phyloP scores from a whole-genome alignment of 2,113 vertebrate species.

The Leptobrachium leishanense region DNA sequence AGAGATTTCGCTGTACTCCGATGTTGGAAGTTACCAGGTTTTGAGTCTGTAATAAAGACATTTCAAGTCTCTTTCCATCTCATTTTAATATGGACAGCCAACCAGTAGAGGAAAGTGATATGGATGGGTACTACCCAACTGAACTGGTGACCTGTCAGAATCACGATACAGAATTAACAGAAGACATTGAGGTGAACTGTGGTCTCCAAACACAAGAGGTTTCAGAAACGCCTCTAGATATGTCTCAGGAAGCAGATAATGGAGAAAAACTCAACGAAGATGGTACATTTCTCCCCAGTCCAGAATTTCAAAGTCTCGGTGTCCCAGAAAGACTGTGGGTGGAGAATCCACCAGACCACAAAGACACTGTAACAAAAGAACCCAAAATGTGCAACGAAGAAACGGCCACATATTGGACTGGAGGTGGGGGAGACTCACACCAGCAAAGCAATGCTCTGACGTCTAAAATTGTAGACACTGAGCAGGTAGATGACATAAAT shows the following conservation, averaged over 20 bases:
- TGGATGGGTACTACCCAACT: not conserved
- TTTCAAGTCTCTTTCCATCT: no score
- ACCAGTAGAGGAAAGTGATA: not conserved
- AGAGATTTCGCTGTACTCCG: no score
- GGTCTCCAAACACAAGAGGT: not conserved
- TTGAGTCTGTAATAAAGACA: no score
- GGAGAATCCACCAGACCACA: not conserved
- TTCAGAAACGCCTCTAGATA: not conserved
- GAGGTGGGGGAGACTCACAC: not conserved
- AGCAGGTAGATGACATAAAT: not conserved
- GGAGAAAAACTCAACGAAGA: not conserved
- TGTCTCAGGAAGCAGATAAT: not conserved
- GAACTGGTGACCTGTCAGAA: not conserved
- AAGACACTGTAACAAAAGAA: not conserved
- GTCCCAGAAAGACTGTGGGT: no score
- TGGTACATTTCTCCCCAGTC: not conserved
- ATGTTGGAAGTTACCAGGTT: no score
- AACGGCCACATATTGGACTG: constrained; percentile 38
- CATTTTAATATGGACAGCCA: not conserved
- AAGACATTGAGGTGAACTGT: not conserved
- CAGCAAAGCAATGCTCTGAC: not conserved
- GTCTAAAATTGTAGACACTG: not conserved
- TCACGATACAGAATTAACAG: not conserved
- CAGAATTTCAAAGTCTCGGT: no score
- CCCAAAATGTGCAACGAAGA: constrained; percentile 41